Percentiles rank a stretch among this genome's conserved stretches.
phyloP scores from a whole-genome alignment of 2,113 vertebrate species.

The Psilopsiagon aurifrons region DNA sequence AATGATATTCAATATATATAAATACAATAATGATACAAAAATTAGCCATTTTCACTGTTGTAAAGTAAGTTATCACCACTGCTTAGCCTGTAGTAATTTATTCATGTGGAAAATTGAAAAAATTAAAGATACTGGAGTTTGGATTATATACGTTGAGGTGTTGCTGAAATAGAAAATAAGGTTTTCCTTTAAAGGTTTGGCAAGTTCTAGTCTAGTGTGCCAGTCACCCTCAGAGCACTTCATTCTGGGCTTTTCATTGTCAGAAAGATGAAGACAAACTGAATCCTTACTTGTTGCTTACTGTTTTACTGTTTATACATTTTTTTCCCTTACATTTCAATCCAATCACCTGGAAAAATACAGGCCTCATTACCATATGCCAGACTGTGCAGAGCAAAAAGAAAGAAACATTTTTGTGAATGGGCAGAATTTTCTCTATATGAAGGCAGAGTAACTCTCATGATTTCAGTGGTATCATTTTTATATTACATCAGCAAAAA shows the following conservation, averaged over 20 bases:
- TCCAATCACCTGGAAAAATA: neutral
- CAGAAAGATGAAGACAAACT: neutral
- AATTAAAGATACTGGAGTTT: neutral
- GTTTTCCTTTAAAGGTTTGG: neutral
- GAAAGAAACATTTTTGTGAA: neutral
- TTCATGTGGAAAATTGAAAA: neutral
- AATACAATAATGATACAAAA: neutral
- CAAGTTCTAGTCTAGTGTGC: neutral
- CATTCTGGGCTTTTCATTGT: neutral
- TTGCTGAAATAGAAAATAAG: neutral
- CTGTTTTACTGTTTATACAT: neutral
- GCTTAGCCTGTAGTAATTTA: neutral
- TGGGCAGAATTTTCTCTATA: neutral
- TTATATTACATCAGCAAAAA: neutral
- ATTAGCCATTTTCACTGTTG: neutral
- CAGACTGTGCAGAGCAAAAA: neutral
- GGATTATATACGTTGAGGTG: neutral
- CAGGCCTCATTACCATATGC: neutral
- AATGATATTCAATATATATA: neutral
- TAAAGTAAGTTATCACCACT: neutral
- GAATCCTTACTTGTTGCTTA: neutral
- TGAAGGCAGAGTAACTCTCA: neutral
- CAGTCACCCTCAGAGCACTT: neutral
- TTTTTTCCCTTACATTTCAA: neutral
- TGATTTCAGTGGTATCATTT: neutral